Evolutionary conservation across 2,888 invertebrate species (phyloP).

Genomic region (Cryptophagus acutangulus): DNA sequence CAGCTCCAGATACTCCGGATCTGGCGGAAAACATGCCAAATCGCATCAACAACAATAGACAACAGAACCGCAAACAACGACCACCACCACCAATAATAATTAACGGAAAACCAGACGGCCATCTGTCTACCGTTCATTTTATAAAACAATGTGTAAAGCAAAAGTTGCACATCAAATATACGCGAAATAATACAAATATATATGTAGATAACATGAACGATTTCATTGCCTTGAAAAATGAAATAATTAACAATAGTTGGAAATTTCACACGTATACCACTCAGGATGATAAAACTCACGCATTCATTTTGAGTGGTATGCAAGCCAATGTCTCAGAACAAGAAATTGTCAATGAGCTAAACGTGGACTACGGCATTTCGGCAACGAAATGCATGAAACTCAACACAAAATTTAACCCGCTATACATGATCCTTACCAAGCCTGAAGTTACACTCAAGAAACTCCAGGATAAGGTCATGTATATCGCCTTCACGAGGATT

Average conservation of each 20-base stretch:
- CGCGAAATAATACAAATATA: neutral
- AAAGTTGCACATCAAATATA: neutral
- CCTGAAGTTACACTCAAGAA: neutral
- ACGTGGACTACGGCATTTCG: neutral
- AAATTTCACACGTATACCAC: neutral
- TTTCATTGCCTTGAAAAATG: neutral
- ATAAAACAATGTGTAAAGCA: neutral
- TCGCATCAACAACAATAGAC: too few species aligned
- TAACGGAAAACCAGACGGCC: neutral
- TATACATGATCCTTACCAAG: neutral
- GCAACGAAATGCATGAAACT: neutral
- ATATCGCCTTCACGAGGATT: neutral
- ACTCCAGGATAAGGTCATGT: neutral
- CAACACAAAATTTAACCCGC: neutral
- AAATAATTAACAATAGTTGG: neutral
- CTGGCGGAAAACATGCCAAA: too few species aligned
- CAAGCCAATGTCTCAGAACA: neutral
- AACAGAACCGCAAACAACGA: too few species aligned
- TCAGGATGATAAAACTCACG: neutral
- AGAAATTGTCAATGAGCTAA: neutral
- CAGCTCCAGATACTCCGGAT: too few species aligned
- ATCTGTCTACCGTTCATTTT: neutral
- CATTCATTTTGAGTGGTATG: neutral
- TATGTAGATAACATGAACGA: neutral
- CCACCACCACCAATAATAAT: neutral